These are phyloP conservation scores for Tokudaia tokunoshimensis DNA, from an alignment of 2,797 vertebrate species.

Conservation along the genomic window DNA sequence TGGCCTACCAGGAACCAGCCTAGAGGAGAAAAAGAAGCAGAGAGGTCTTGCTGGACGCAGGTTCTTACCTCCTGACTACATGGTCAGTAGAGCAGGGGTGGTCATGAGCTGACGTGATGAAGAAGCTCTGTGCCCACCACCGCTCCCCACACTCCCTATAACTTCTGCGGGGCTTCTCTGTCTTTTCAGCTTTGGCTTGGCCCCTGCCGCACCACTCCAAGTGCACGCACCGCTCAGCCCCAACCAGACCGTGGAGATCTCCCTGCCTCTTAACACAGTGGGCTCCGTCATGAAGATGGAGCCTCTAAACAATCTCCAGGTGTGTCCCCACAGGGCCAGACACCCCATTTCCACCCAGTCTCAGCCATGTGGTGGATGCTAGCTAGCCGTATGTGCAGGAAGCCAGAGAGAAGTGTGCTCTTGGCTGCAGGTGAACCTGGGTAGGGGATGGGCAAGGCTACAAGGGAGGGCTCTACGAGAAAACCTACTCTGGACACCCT, in stretches of 20 bases:
- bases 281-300: slow-evolving; percentile 99
- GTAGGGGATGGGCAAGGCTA: neutral
- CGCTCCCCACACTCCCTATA: neutral
- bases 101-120: neutral
- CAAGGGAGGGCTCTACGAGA: neutral
- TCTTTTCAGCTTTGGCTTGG: slow-evolving; percentile 93
- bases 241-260: slow-evolving; percentile 96
- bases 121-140: neutral
- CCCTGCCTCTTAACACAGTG: slow-evolving; percentile 94
- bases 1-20: neutral
- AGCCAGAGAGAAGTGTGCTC: neutral
- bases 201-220: slow-evolving; percentile 96
- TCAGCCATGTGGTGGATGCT: neutral
- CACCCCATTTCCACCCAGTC: neutral
- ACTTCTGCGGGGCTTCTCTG: slow-evolving; percentile 47
- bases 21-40: neutral
- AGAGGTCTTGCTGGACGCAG: neutral
- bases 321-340: slow-evolving; percentile 56
- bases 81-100: neutral
- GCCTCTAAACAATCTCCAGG: slow-evolving; percentile 98
- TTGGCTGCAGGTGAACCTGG: neutral
- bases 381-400: neutral
- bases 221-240: slow-evolving; percentile 95
- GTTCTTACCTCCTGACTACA: neutral
- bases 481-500: neutral